Base-by-base conservation (phyloP, 2,113 vertebrate genomes). In the Orycteropus afer region DNA sequence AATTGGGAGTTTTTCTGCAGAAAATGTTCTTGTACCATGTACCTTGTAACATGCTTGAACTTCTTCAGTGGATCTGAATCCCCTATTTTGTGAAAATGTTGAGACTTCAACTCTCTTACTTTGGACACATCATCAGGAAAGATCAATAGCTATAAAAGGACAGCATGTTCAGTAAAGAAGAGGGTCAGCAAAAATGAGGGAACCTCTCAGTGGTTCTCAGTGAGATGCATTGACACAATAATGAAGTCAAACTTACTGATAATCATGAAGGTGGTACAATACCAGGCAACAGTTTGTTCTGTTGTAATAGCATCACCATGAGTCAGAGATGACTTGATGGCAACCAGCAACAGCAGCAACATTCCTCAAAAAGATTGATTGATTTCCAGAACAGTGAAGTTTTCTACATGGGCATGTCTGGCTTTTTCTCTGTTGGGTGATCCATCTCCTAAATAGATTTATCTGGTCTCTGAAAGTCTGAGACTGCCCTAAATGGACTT, bases 321-420 rank as follows among this genome's bases (percentile, higher is more conserved):
- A 69, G 65, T 69, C 65, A 69, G 67, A 37, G 17, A 14, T 37
- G 18, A 37, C 6, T 69, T 3, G n/a, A 20, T 37, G 67, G n/a
- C 67, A 69, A 69, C 65, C 37, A 53, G n/a, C 51, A 61, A 61
- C 27, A 61, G 29, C 27, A 61, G 29, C 59, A 22, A 18, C n/a
- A 69, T 69, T 37, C 22, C 37, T 78, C 42, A 25, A 32, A 82
- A 92, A 47, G 53, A 81, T 5, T 5, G 29, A 59, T 22, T 23
- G 8, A 14, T 1, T 2, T 32, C 77, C 55, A 23, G 34, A 15
- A 0, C 20, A 14, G n/a, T 17, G 12, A 12, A 18, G 1, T 37
- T 53, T 20, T 15, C 23, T 42, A 20, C 9, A 0, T 69, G 49
- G 3, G 12, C 10, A 40, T 17, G 8, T 25, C 40, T 59, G 53